Evolutionary conservation across 30 jellyfish, hydroid and myxozoan species (phyloP).

Genomic region (Turritopsis dohrnii): DNA sequence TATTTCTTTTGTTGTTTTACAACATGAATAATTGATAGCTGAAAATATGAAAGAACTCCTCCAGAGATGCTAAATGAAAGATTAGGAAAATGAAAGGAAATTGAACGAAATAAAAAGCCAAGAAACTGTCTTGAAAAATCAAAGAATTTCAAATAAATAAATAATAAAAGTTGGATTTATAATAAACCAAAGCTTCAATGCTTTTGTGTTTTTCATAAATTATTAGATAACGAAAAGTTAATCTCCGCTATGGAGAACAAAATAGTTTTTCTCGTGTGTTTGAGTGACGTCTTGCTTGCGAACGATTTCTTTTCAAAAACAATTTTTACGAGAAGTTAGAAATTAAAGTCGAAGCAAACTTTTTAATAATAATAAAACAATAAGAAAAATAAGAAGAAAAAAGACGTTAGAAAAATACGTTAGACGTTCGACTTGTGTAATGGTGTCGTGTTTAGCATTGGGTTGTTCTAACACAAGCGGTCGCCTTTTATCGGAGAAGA

Average conservation of each 20-base stretch:
- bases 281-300: not conserved
- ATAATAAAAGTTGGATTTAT: not conserved
- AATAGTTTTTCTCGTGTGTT: not conserved
- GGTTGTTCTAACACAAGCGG: not conserved
- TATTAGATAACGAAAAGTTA: too few species aligned
- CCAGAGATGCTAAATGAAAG: not conserved
- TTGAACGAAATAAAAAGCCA: not conserved
- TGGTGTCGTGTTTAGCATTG: not conserved
- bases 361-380: too few species aligned
- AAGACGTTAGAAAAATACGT: too few species aligned
- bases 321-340: not conserved
- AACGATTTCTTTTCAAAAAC: too few species aligned
- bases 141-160: too few species aligned
- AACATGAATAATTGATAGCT: not conserved
- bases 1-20: not conserved
- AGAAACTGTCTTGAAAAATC: not conserved
- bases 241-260: not conserved
- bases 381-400: too few species aligned
- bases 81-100: not conserved
- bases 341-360: not conserved
- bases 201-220: too few species aligned
- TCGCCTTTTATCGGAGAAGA: not conserved
- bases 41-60: not conserved
- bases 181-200: not conserved
- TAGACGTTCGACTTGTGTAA: not conserved